phyloP scores from a whole-genome alignment of 2,797 vertebrate species.

The Microchirus variegatus region DNA sequence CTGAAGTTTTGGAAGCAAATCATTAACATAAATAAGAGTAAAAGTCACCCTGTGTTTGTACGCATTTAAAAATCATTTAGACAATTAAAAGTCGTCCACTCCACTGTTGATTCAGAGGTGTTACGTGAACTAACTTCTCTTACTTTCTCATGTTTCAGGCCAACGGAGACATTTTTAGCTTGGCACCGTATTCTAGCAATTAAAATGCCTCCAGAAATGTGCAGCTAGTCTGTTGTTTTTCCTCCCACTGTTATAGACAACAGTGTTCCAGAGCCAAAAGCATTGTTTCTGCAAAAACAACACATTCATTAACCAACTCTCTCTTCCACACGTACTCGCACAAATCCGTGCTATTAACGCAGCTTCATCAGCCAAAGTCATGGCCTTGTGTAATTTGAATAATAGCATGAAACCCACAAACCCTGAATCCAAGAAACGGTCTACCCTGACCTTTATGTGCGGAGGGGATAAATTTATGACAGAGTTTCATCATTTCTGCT shows the following conservation, averaged over 20 bases:
- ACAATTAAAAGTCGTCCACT: background rate
- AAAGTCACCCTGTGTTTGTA: too few species aligned
- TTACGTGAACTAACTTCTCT: conserved; percentile 28
- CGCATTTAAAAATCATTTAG: background rate
- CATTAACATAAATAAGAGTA: too few species aligned
- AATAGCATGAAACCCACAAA: conserved; percentile 32
- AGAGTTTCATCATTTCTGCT: too few species aligned
- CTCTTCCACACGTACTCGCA: conserved; percentile 11
- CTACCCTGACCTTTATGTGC: too few species aligned
- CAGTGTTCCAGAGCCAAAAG: conserved; percentile 34
- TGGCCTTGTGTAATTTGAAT: conserved; percentile 20
- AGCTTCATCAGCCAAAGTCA: conserved; percentile 19
- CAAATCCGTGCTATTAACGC: conserved; percentile 29
- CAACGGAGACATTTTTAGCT: conserved; percentile 66
- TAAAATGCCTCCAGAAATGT: conserved; percentile 75
- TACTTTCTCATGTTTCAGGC: conserved; percentile 62
- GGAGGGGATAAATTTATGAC: too few species aligned
- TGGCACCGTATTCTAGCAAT: conserved; percentile 70
- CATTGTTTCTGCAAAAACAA: conserved; percentile 30
- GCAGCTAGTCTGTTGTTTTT: conserved; percentile 68
- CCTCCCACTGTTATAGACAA: conserved; percentile 58
- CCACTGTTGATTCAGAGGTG: conserved; percentile 32
- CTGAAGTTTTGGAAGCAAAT: too few species aligned
- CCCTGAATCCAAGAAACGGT: too few species aligned
- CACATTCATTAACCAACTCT: conserved; percentile 45